Evolutionary conservation across 2,797 vertebrate genomes (phyloP).

Genomic region (Arctocebus calabarensis): DNA sequence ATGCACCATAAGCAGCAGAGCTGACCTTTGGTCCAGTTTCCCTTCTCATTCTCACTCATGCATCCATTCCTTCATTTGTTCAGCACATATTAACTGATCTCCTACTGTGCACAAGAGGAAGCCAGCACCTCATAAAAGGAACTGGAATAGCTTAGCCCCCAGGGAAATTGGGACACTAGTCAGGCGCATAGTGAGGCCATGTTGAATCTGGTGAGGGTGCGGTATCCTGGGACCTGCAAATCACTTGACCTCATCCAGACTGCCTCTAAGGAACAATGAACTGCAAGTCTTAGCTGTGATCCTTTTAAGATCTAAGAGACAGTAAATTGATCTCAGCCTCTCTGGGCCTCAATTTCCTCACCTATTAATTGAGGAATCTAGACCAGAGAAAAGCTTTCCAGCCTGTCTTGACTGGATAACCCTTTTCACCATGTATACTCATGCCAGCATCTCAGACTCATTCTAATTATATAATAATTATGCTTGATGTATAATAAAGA

Average conservation of each 20-base stretch:
- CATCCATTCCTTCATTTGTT: background rate
- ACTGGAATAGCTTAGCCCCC: background rate
- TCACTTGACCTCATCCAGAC: background rate
- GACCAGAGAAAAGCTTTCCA: background rate
- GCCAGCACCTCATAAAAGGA: background rate
- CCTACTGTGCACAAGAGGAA: background rate
- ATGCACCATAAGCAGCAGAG: background rate
- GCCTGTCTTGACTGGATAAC: background rate
- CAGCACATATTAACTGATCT: background rate
- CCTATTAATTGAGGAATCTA: background rate
- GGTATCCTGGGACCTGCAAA: background rate
- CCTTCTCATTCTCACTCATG: background rate
- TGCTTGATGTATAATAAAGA: background rate
- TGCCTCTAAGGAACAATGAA: background rate
- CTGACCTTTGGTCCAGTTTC: background rate
- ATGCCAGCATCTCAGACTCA: constrained; percentile 13
- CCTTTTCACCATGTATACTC: background rate
- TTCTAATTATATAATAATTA: constrained; percentile 1
- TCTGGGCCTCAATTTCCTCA: background rate
- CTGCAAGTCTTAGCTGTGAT: background rate
- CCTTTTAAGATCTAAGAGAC: background rate
- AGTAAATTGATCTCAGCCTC: background rate
- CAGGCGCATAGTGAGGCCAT: background rate
- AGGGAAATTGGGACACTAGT: background rate
- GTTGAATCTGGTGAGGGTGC: background rate